Conservation (phyloP, 2,797 vertebrate species). For the Alcedo quadribrachys region DNA sequence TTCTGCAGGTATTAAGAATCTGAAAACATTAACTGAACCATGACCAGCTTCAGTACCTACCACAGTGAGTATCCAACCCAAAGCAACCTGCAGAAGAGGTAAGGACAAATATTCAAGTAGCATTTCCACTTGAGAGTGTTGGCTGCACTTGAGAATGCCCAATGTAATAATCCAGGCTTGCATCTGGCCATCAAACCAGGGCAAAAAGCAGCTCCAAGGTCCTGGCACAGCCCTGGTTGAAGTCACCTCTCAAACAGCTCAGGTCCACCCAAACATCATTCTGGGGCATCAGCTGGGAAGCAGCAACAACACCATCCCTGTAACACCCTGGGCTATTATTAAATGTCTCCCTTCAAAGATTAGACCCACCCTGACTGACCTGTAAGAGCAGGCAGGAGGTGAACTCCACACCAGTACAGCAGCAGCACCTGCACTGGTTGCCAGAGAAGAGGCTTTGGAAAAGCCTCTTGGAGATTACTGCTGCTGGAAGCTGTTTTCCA, state of each 20-base stretch:
- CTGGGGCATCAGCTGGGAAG: background rate
- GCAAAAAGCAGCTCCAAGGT: too few relatives aligned
- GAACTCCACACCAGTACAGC: fast-evolving
- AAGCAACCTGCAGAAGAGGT: too few relatives aligned
- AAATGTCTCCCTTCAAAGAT: background rate
- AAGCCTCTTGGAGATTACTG: background rate
- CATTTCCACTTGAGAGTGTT: too few relatives aligned
- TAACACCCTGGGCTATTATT: too few relatives aligned
- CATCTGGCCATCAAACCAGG: too few relatives aligned
- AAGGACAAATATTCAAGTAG: too few relatives aligned
- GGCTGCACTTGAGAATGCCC: too few relatives aligned
- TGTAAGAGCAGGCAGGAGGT: background rate
- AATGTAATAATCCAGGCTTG: too few relatives aligned
- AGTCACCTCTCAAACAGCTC: background rate
- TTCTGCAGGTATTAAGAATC: background rate
- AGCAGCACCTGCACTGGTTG: background rate
- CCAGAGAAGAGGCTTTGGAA: background rate
- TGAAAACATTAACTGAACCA: background rate
- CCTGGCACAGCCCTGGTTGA: too few relatives aligned
- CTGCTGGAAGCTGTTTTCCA: background rate
- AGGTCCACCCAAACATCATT: background rate
- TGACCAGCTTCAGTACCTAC: too few relatives aligned
- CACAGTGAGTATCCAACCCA: too few relatives aligned
- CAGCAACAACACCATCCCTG: background rate
- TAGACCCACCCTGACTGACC: background rate